Evolutionary conservation across 35 echinoderm and acorn worm species (phyloP).

Genomic region (Hemicentrotus pulcherrimus): DNA sequence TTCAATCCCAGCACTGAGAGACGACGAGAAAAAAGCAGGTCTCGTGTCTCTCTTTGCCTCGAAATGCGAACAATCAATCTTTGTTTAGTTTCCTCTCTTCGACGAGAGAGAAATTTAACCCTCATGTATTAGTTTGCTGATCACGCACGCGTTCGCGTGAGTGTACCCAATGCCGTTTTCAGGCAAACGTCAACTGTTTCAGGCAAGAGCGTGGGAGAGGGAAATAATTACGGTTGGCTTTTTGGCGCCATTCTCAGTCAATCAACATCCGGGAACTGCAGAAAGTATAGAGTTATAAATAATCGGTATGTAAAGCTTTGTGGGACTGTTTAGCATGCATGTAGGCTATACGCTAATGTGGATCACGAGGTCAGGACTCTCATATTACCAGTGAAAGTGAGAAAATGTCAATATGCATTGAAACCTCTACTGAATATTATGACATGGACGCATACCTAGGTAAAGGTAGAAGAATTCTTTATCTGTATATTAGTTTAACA

Average conservation of each 20-base stretch:
- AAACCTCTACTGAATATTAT: too few species aligned
- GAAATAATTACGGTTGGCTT: background rate
- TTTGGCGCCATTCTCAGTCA: background rate
- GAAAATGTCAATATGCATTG: too few species aligned
- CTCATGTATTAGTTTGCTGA: background rate
- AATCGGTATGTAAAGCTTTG: background rate
- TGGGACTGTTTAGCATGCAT: background rate
- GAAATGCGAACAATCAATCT: constrained; percentile 18
- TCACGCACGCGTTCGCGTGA: constrained; percentile 6
- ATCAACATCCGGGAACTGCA: background rate
- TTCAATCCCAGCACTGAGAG: background rate
- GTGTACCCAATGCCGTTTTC: background rate
- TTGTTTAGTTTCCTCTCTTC: background rate
- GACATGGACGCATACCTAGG: too few species aligned
- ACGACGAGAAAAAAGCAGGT: background rate
- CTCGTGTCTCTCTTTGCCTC: background rate
- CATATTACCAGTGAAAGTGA: too few species aligned
- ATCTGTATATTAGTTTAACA: too few species aligned
- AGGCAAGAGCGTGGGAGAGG: background rate
- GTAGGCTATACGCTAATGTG: background rate
- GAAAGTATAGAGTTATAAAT: background rate
- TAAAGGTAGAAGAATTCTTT: too few species aligned
- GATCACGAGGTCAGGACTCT: background rate
- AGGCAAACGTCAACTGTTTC: background rate
- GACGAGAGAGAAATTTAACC: background rate